phyloP scores from a whole-genome alignment of 2,113 vertebrate genomes.

The Ginglymostoma cirratum region DNA sequence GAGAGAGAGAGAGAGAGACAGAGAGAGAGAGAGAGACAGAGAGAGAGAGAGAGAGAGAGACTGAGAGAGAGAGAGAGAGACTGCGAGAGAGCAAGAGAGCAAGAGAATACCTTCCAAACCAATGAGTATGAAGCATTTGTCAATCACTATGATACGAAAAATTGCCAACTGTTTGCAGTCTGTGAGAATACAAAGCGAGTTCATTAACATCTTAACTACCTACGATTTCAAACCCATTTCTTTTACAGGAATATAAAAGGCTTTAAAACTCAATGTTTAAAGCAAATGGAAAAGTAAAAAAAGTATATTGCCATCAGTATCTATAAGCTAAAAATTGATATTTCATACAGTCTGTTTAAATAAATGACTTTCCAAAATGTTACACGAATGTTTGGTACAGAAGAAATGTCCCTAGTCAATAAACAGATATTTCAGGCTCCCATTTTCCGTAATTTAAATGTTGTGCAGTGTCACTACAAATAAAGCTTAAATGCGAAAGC shows the following conservation, averaged over 20 bases:
- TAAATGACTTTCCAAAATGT: not conserved
- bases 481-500: not conserved
- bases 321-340: not conserved
- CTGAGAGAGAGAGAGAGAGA: no score
- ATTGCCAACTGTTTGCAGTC: not conserved
- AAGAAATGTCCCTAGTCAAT: not conserved
- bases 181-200: not conserved
- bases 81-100: no score
- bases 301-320: not conserved
- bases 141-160: not conserved
- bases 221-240: not conserved
- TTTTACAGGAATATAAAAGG: not conserved
- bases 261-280: not conserved
- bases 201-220: not conserved
- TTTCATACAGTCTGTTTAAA: not conserved
- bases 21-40: not conserved
- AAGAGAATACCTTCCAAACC: not conserved
- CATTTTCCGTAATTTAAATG: not conserved
- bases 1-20: no score
- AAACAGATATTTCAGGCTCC: conserved; percentile 1
- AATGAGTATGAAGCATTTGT: not conserved
- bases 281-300: not conserved
- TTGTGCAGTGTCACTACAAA: not conserved
- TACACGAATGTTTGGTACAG: not conserved
- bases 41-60: no score